A percentile compares a stretch with the other conserved stretches of the same genome.
Evolutionary conservation across 1,140 invertebrate species (phyloP).

Genomic region (Dinoponera quadriceps): DNA sequence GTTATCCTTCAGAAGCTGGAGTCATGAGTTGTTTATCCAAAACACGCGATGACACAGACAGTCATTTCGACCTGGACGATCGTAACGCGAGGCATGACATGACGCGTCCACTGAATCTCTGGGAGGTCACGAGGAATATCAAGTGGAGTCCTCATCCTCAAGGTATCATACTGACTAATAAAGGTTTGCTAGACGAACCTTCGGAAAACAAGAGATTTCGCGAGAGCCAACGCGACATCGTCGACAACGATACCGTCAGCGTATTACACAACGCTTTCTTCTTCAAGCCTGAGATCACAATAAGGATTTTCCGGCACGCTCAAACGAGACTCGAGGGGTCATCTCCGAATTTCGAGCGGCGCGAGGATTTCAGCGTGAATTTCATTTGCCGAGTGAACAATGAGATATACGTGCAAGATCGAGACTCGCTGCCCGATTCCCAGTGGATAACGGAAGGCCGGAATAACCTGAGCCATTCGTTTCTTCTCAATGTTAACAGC

Average conservation of each 20-base stretch:
- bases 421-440: neutral
- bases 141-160: conserved; percentile 2
- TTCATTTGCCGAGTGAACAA: conserved; percentile 19
- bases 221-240: conserved; percentile 52
- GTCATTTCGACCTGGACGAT: neutral
- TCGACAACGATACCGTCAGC: conserved; percentile 31
- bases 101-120: conserved; percentile 17
- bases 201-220: neutral
- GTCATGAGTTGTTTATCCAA: neutral
- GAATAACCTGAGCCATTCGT: neutral
- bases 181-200: neutral
- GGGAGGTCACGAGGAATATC: conserved; percentile 39
- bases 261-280: conserved; percentile 57
- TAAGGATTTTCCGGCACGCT: conserved; percentile 3
- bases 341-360: neutral
- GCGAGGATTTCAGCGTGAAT: neutral
- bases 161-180: conserved; percentile 49
- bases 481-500: neutral
- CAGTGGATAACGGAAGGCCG: neutral
- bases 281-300: conserved; percentile 29
- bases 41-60: neutral
- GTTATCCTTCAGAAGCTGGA: neutral
- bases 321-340: conserved; percentile 12
- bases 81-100: neutral
- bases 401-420: neutral